A percentile compares a stretch with the other conserved stretches of the same genome.
phyloP scores from a whole-genome alignment of 2,888 invertebrate genomes.

The Patella caerulea region DNA sequence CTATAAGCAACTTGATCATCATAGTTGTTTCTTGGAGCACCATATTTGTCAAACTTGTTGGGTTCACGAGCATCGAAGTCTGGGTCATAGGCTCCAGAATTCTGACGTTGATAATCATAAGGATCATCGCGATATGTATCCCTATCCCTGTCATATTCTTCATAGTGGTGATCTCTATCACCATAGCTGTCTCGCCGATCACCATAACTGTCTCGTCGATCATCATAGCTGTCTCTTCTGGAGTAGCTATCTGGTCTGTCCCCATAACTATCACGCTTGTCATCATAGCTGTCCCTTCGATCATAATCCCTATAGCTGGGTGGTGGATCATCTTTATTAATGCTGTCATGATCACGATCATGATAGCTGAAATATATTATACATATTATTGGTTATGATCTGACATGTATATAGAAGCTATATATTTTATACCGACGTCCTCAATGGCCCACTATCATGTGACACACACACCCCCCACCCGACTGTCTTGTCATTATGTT shows the following conservation, averaged over 20 bases:
- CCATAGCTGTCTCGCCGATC: conserved; percentile 29
- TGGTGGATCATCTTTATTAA: conserved; percentile 16
- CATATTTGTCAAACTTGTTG: conserved; percentile 52
- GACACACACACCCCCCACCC: too few species aligned
- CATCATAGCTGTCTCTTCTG: conserved; percentile 26
- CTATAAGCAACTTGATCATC: conserved; percentile 8
- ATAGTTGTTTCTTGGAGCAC: conserved; percentile 38
- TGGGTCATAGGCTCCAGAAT: conserved; percentile 6
- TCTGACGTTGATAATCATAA: conserved; percentile 27
- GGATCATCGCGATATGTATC: conserved; percentile 24
- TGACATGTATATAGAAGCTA: too few species aligned
- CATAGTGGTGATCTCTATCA: conserved; percentile 32
- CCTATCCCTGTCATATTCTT: conserved; percentile 24
- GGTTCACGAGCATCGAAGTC: conserved; percentile 45
- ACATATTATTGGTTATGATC: not conserved
- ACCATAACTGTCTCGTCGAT: conserved; percentile 27
- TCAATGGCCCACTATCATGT: too few species aligned
- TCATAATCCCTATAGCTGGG: conserved; percentile 25
- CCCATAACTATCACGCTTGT: conserved; percentile 32
- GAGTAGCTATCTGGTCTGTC: conserved; percentile 14
- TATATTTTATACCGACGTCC: too few species aligned
- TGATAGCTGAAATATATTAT: conserved; percentile 18
- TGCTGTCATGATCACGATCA: conserved; percentile 20
- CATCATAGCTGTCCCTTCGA: conserved; percentile 36
- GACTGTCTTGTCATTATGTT: too few species aligned